Base-by-base conservation (phyloP, 2,888 invertebrate genomes). In the Hermodice carunculata region DNA sequence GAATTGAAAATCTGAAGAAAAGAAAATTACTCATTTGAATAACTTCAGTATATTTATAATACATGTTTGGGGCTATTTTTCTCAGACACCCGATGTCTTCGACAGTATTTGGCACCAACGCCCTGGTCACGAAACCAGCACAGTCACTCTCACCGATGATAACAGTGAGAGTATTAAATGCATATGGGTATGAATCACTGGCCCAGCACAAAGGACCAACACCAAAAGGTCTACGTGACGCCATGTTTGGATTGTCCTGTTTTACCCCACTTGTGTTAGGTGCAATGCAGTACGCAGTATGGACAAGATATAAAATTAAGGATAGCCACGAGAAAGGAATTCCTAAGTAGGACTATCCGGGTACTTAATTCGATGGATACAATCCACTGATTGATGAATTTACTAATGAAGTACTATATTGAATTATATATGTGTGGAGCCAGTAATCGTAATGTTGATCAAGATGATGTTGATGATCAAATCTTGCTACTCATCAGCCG, bases 131-230 rank as follows among this genome's bases (percentile, higher is more conserved):
- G 4, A 85, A 85, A 57, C 84, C 84, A 17, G 81, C 84, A 31
- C 73, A 73, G n/a, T 85, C 83, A 4, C 49, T 85, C 17, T 73
- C 81, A 1, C 84, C 85, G 0, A 84, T 85, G 82, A 29, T 85
- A 22, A 74, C 78, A 0, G 80, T 81, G 11, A 72, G 68, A 42
- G 74, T 85, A 24, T 70, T 85, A 29, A 83, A 81, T 61, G 42
- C 46, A 24, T 77, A 77, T 64, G 83, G 82, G 5, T 84, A 83
- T 67, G 70, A 74, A n/a, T 58, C 34, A 37, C 17, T 22, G 37
- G 14, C 22, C 11, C 28, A 4, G 26, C 49, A 54, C 26, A n/a
- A 28, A 6, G n/a, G 8, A 52, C 8, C 8, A 19, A 22, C 19
- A 19, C 32, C 54, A 37, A 44, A 43, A 0, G 46, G 51, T 6